Evolutionary conservation across 2,888 invertebrate species (phyloP).

Genomic region (Drosophila hamatofila): DNA sequence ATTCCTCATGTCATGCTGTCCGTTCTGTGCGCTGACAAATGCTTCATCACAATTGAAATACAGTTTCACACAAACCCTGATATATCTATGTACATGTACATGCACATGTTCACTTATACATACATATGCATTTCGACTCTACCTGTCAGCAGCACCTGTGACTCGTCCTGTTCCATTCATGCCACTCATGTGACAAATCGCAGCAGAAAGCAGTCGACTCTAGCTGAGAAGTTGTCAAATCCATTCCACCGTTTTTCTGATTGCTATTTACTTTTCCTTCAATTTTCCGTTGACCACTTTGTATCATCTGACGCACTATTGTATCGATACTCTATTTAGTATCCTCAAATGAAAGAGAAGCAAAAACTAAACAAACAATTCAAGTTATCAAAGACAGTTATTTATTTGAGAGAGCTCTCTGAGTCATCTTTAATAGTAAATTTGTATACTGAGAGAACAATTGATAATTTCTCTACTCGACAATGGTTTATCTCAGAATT

Average conservation of each 20-base stretch:
- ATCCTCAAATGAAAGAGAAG: no score
- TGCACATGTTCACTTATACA: not conserved
- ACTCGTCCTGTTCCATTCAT: conserved; percentile 19
- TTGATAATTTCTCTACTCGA: no score
- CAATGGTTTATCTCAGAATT: no score
- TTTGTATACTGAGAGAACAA: not conserved
- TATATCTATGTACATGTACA: not conserved
- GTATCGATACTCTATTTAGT: not conserved
- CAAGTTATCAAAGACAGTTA: not conserved
- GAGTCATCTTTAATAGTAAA: not conserved
- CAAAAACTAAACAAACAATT: not conserved
- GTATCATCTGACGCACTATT: conserved; percentile 7
- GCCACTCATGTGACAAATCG: conserved; percentile 56
- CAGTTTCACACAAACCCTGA: conserved; percentile 32
- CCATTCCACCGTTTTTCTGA: not conserved
- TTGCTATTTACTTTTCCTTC: conserved; percentile 1
- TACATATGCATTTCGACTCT: conserved; percentile 1
- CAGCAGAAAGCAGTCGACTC: conserved; percentile 5
- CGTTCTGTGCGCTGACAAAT: conserved; percentile 20
- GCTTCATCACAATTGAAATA: conserved; percentile 42
- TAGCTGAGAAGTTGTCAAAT: not conserved
- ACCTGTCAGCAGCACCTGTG: conserved; percentile 26
- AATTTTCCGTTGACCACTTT: conserved; percentile 35
- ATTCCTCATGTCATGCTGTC: conserved; percentile 74
- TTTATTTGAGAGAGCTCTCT: not conserved